phyloP scores from a whole-genome alignment of 2,797 vertebrate species.

The Glossophaga mutica region DNA sequence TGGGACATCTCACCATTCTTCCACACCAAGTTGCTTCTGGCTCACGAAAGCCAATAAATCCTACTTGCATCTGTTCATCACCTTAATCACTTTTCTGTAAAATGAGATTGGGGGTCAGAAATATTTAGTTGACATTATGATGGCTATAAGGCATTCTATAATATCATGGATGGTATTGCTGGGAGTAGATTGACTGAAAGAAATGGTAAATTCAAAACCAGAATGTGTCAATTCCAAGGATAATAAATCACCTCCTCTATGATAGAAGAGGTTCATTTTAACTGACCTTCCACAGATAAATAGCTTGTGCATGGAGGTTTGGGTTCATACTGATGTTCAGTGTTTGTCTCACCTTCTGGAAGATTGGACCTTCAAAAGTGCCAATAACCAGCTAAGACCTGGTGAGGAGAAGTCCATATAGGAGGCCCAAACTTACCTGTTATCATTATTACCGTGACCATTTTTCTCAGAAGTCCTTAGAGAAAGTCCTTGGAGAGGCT shows the following conservation, averaged over 20 bases:
- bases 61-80: accelerated
- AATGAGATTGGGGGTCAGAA: background rate
- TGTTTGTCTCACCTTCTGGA: background rate
- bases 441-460: background rate
- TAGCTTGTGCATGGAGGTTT: background rate
- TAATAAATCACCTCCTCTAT: background rate
- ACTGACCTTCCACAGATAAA: background rate
- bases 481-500: background rate
- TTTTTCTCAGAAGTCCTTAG: background rate
- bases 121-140: background rate
- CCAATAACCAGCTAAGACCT: background rate
- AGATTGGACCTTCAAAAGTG: background rate
- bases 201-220: background rate
- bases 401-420: background rate
- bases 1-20: background rate
- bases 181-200: background rate
- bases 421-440: background rate
- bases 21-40: background rate
- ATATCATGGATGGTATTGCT: background rate
- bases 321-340: background rate
- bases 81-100: background rate
- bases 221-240: background rate
- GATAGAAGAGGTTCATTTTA: background rate
- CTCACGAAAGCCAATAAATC: background rate
- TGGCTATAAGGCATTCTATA: background rate